phyloP scores from a whole-genome alignment of 1,140 invertebrate species.

The Diprion similis region DNA sequence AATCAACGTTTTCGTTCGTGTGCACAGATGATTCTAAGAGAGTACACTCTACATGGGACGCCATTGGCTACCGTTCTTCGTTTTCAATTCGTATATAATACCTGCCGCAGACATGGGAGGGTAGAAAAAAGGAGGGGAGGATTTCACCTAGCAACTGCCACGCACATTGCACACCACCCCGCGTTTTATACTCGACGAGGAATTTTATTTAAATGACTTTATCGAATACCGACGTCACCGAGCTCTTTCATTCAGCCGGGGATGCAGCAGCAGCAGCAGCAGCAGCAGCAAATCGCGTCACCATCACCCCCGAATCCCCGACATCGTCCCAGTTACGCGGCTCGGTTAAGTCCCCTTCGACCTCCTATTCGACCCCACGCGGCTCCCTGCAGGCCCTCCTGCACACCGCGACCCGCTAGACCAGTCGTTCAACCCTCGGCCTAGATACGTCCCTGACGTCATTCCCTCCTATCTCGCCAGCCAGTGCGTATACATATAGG shows the following conservation, averaged over 20 bases:
- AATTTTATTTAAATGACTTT: too few species aligned
- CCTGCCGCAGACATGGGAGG: neutral
- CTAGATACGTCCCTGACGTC: conserved; percentile 55
- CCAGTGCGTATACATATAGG: neutral
- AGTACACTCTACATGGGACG: too few species aligned
- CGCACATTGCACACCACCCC: too few species aligned
- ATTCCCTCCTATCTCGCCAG: conserved; percentile 33
- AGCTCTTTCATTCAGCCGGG: neutral
- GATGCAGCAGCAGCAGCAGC: neutral
- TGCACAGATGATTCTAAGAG: too few species aligned
- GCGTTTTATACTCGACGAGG: conserved; percentile 45
- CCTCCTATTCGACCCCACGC: too few species aligned
- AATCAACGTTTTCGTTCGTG: too few species aligned
- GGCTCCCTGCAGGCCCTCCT: neutral
- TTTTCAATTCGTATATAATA: conserved; percentile 15
- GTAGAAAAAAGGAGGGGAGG: neutral
- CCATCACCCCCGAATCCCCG: too few species aligned
- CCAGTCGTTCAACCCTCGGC: conserved; percentile 60
- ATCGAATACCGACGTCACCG: too few species aligned
- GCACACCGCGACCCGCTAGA: conserved; percentile 39
- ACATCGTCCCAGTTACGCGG: neutral
- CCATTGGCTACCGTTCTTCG: conserved; percentile 12
- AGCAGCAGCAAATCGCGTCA: too few species aligned
- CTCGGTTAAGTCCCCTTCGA: too few species aligned
- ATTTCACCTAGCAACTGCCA: too few species aligned